These are phyloP conservation scores for Heliothis peltigera DNA, from an alignment of 2,888 invertebrate species.

Conservation along the genomic window DNA sequence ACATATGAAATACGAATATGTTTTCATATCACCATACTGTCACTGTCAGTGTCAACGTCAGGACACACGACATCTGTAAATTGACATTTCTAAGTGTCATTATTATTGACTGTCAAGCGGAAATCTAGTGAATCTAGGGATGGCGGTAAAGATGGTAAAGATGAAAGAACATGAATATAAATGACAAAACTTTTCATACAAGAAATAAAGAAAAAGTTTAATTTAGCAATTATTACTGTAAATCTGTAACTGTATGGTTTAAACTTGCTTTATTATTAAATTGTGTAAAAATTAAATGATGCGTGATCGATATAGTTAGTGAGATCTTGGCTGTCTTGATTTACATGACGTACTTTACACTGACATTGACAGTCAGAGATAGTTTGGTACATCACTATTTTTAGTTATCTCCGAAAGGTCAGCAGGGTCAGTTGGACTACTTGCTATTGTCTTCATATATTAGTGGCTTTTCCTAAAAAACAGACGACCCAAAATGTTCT, in stretches of 20 bases:
- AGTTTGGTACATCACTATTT: conserved; percentile 62
- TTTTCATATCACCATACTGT: conserved; percentile 27
- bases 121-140: conserved; percentile 7
- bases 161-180: background rate
- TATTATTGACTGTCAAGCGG: conserved; percentile 2
- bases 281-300: no score
- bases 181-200: no score
- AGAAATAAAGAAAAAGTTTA: no score
- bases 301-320: conserved; percentile 7
- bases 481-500: conserved; percentile 88
- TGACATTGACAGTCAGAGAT: conserved; percentile 23
- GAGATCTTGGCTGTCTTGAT: conserved; percentile 36
- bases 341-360: conserved; percentile 19
- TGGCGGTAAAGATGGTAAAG: conserved; percentile 6
- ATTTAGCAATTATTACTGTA: no score
- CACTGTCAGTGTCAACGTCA: conserved; percentile 16
- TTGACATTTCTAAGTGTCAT: no score
- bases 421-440: conserved; percentile 74
- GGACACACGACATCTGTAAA: conserved; percentile 9
- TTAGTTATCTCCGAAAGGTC: conserved; percentile 76
- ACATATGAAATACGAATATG: conserved; percentile 16
- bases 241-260: no score
- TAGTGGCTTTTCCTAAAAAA: conserved; percentile 48
- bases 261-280: no score
- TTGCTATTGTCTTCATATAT: conserved; percentile 50